Percentiles rank a stretch among this genome's conserved stretches.
phyloP scores from a whole-genome alignment of 2,888 invertebrate species.

The Drosophila yooni region DNA sequence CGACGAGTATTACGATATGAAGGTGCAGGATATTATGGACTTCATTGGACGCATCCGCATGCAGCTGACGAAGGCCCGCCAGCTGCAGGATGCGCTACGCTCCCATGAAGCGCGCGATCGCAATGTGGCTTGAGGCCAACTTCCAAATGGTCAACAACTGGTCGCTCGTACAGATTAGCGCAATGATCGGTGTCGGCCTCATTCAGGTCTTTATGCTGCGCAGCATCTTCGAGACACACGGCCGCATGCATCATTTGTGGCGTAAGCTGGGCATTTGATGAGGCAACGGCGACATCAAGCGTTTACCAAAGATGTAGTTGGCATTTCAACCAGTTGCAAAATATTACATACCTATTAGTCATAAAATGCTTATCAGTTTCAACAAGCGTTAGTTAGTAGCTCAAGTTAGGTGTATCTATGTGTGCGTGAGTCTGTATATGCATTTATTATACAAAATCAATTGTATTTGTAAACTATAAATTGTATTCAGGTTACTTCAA shows the following conservation, averaged over 20 bases:
- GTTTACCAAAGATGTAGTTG: slow-evolving; percentile 57
- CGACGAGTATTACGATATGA: slow-evolving; percentile 87
- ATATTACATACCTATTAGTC: slow-evolving; percentile 42
- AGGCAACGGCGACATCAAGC: slow-evolving; percentile 1
- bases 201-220: slow-evolving; percentile 92
- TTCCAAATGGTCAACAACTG: slow-evolving; percentile 92
- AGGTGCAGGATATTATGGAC: slow-evolving; percentile 88
- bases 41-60: slow-evolving; percentile 88
- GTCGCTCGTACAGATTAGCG: slow-evolving; percentile 90
- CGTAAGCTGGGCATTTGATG: slow-evolving; percentile 81
- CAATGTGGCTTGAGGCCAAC: slow-evolving; percentile 91
- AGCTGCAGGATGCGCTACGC: slow-evolving; percentile 89
- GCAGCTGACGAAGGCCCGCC: slow-evolving; percentile 87
- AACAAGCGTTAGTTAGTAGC: slow-evolving; percentile 46
- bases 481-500: slow-evolving; percentile 10
- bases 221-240: slow-evolving; percentile 90
- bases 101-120: slow-evolving; percentile 93
- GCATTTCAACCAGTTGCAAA: slow-evolving; percentile 30
- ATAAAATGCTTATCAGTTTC: slow-evolving; percentile 53
- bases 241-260: slow-evolving; percentile 83
- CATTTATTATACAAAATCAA: slow-evolving; percentile 58
- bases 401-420: slow-evolving; percentile 28
- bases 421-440: slow-evolving; percentile 6
- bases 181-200: slow-evolving; percentile 90
- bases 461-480: slow-evolving; percentile 34